Conservation (phyloP, 1,140 invertebrate species). For the Aphis craccivora region DNA sequence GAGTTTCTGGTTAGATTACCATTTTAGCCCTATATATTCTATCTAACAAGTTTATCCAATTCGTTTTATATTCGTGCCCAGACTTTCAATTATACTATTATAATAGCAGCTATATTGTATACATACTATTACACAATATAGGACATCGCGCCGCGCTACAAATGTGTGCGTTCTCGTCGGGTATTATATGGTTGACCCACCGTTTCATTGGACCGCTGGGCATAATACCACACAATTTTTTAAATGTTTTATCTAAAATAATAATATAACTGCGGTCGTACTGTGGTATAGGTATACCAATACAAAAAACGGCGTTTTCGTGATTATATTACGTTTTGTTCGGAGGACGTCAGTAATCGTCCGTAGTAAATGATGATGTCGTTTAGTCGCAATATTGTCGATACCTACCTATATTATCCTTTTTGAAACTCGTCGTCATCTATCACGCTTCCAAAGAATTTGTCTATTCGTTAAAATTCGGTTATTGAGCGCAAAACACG, state of each 20-base stretch:
- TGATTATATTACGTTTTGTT: no score
- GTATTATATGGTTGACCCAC: neutral
- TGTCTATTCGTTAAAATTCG: neutral
- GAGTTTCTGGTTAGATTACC: neutral
- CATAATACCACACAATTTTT: neutral
- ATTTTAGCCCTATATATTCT: neutral
- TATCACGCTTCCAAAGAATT: neutral
- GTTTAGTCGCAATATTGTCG: neutral
- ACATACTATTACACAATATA: neutral
- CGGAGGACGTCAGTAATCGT: neutral
- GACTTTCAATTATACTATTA: constrained; percentile 36
- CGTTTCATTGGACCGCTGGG: neutral
- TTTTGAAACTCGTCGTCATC: neutral
- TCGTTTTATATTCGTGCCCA: constrained; percentile 6
- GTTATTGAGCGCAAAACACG: neutral
- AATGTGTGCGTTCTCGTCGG: neutral
- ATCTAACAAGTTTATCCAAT: constrained; percentile 15
- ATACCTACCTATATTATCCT: neutral
- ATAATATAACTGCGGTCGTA: neutral
- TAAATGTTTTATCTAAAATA: neutral
- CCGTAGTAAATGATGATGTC: neutral
- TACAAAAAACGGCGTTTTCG: neutral
- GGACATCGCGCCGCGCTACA: neutral
- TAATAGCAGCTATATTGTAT: neutral
- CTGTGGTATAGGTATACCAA: neutral